phyloP scores from a whole-genome alignment of 2,888 invertebrate genomes.

The Synanthedon tipuliformis region DNA sequence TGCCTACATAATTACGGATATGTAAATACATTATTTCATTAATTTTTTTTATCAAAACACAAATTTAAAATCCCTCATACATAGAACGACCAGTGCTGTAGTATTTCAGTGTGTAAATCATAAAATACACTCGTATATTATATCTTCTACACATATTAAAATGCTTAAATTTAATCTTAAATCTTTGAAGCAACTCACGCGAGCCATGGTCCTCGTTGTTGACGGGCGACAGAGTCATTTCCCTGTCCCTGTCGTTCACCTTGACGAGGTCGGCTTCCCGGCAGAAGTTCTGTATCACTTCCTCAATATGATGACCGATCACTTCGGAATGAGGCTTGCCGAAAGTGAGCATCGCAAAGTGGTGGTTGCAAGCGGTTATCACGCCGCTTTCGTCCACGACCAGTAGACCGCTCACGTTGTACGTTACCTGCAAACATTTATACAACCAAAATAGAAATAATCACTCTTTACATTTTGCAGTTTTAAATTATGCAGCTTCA shows the following conservation, averaged over 20 bases:
- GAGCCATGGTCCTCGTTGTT: conserved; percentile 60
- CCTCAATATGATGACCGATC: conserved; percentile 66
- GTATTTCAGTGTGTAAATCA: too few species aligned
- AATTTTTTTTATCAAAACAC: too few species aligned
- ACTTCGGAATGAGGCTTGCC: conserved; percentile 73
- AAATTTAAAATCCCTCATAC: too few species aligned
- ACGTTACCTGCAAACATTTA: conserved; percentile 54
- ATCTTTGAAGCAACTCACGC: conserved; percentile 4
- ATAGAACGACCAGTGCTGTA: too few species aligned
- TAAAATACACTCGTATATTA: too few species aligned
- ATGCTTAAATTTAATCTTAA: too few species aligned
- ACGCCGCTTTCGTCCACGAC: conserved; percentile 73
- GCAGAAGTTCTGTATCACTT: conserved; percentile 74
- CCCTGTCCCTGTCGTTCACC: conserved; percentile 45
- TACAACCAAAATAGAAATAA: not conserved
- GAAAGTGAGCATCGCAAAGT: conserved; percentile 75
- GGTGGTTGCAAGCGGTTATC: conserved; percentile 75
- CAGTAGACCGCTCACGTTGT: conserved; percentile 75
- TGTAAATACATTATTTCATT: too few species aligned
- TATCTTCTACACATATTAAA: too few species aligned
- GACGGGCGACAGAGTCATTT: conserved; percentile 67
- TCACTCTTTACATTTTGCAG: too few species aligned
- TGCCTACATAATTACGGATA: too few species aligned
- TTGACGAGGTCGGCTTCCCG: conserved; percentile 65
- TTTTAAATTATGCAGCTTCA: too few species aligned